Base-by-base conservation (phyloP, 2,113 vertebrate genomes). In the Chloebia gouldiae region DNA sequence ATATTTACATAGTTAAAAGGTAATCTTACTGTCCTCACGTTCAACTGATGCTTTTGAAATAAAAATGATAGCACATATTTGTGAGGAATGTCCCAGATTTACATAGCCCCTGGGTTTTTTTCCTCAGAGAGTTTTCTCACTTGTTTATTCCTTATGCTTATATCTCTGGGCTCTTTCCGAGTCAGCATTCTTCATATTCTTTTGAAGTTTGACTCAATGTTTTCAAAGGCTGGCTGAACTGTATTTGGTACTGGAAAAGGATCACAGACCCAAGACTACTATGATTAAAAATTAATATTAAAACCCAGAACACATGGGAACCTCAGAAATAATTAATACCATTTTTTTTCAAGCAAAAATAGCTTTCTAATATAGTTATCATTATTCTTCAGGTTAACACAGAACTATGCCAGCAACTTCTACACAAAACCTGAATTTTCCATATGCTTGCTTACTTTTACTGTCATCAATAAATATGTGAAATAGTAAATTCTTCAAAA, bases 161-260 rank as follows among this genome's bases (percentile, higher is more conserved):
- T 63, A 44, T 40, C 54, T 63, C 22, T 19, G 73, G 59, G 30
- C 22, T 88, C 27, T 66, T 81, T 81, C 72, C 30, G 88, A 50
- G 45, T 95, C 90, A 97, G 81, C 54, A 30, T 73, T 89, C n/a
- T 61, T 85, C 15, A 30, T n/a, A 61, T 16, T 66, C 75, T 86
- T 95, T 90, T 93, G 90, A 95, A 95, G 78, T 91, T 69, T 91
- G 42, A 86, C 82, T 80, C 14, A 79, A 77, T 39, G 20, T 56
- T 87, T 93, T 92, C 3, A 4, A 81, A 85, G 66, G 39, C 22
- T 68, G 35, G 4, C 4, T 87, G 66, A 75, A 91, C 45, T 60
- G 2, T 47, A 23, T 72, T 40, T 69, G 73, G 50, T 45, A n/a
- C 27, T 78, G 31, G 24, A 91, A 81, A 77, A 23, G 22, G 39